Evolutionary conservation across 2,888 invertebrate species (phyloP), one percentile per base, ranked within the genome.

Genomic region (Mesodorylaimus sp.): DNA sequence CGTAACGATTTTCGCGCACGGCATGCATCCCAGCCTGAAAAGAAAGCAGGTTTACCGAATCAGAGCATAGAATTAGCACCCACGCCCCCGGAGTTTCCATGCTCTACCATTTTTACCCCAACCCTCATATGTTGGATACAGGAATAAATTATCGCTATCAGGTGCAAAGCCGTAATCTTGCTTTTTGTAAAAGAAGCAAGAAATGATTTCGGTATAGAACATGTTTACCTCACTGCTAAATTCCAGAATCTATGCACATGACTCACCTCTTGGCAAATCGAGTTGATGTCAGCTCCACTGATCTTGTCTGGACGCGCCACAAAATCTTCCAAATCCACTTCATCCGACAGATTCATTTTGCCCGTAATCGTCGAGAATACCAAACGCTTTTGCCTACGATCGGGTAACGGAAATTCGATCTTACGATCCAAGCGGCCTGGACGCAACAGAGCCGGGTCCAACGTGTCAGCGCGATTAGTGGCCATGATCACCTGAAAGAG

Each of bases 241-340:
- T 13, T 16, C n/a, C 16, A 51, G 25, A 23, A 28, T 16, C 10
- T 32, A 26, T 16, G 28, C 13, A 48, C 54, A 44, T 39, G 5
- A 53, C 58, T 51, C 57, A 76, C 76, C 72, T 99, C 97, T 71
- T 99, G 97, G 67, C 95, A 95, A 65, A 97, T 99, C 48, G 97
- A 93, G 71, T 97, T 97, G 62, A 99, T 95, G 65, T 99, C 97
- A 24, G 97, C 97, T 25, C 97, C 95, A 45, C 91, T 93, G 61
- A 99, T 93, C 70, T 88, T 85, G 68, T 99, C 97, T 1, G 97
- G 95, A 21, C 97, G 76, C 13, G 95, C 93, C 1, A 99, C 93
- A 69, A 88, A 97, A 73, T 99, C 97, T 67, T 97, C 97, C 48
- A 99, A 73, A 69, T 99, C 97, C 1, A 95, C 95, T 70, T 99